Conservation (phyloP, 2,113 vertebrate species). For the Alaudala cheleensis region DNA sequence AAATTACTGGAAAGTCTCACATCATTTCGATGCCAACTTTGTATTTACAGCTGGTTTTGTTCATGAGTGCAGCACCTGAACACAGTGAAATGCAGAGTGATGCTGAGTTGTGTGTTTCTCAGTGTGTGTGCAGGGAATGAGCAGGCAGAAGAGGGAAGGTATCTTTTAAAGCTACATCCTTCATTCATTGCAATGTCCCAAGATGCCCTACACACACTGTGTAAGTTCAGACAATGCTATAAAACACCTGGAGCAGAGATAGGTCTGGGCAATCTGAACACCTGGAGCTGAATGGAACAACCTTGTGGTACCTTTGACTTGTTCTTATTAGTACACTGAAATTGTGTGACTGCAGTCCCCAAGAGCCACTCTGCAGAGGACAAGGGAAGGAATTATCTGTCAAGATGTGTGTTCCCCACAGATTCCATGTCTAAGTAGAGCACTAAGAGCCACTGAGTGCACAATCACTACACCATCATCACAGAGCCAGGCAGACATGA, state of each 20-base stretch:
- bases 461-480: not conserved
- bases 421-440: not conserved
- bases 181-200: not conserved
- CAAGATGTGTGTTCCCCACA: not conserved
- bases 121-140: not conserved
- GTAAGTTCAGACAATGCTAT: not conserved
- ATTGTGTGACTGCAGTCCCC: not conserved
- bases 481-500: not conserved
- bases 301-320: not conserved
- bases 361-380: not conserved
- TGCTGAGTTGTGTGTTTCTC: not conserved
- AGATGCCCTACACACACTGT: not conserved
- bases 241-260: not conserved
- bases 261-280: not conserved
- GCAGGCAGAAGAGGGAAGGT: fast-evolving
- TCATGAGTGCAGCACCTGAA: not conserved
- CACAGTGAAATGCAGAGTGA: not conserved
- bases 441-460: not conserved
- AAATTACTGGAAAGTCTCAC: not conserved
- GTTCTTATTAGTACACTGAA: not conserved
- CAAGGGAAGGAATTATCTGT: not conserved
- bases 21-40: not conserved
- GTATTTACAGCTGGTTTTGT: fast-evolving
- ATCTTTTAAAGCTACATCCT: not conserved
- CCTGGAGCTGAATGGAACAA: not conserved